A percentile compares a stretch with the other conserved stretches of the same genome.
phyloP scores from a whole-genome alignment of 2,797 vertebrate species.

The Yasuhikotakia modesta region DNA sequence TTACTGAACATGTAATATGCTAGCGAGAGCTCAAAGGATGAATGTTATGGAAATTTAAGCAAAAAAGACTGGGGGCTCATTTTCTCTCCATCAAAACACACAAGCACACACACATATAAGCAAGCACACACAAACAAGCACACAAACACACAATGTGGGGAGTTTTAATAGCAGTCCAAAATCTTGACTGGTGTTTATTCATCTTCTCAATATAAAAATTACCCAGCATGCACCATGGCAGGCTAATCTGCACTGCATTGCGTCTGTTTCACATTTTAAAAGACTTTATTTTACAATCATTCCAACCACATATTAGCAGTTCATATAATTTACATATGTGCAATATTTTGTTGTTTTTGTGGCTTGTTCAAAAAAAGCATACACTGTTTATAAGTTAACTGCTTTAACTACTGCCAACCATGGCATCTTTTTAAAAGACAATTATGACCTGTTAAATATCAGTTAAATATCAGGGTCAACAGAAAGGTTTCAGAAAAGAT shows the following conservation, averaged over 20 bases:
- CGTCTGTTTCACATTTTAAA: constrained; percentile 11
- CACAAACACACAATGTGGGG: background rate
- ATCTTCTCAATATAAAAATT: constrained; percentile 29
- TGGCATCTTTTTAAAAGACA: background rate
- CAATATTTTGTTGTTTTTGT: background rate
- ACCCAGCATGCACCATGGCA: constrained; percentile 14
- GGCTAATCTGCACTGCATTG: constrained; percentile 3
- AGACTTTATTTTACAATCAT: background rate
- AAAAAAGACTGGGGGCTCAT: constrained; percentile 26
- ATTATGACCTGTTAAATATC: background rate
- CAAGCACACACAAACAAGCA: background rate
- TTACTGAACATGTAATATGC: constrained; percentile 32
- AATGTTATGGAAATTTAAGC: constrained; percentile 40
- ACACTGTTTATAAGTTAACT: background rate
- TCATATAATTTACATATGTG: background rate
- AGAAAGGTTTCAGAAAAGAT: background rate
- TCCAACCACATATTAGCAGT: background rate
- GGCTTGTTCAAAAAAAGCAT: background rate
- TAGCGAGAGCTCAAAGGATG: constrained; percentile 8
- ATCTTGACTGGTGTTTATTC: constrained; percentile 31
- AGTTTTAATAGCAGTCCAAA: constrained; percentile 18
- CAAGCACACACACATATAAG: background rate
- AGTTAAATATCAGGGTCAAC: constrained; percentile 1
- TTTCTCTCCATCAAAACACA: too few relatives aligned
- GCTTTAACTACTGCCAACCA: background rate